Percentiles rank a stretch among this genome's conserved stretches.
Conservation (phyloP, 2,113 vertebrate species). For the Addax nasomaculatus region DNA sequence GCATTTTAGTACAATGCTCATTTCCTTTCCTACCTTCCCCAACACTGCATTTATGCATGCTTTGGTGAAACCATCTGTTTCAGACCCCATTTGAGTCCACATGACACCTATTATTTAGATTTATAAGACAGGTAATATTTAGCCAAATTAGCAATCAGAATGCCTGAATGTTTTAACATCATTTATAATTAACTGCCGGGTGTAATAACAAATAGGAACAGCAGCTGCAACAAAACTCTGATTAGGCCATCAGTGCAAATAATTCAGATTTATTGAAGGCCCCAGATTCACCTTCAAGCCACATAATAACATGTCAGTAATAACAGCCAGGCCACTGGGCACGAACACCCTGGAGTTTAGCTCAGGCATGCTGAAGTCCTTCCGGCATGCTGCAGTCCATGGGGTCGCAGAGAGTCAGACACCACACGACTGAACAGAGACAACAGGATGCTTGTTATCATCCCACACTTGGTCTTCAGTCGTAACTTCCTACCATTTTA, state of each 20-base stretch:
- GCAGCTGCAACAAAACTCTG: constrained; percentile 42
- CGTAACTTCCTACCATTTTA: neutral
- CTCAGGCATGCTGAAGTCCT: neutral
- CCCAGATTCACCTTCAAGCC: neutral
- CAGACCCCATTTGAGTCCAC: constrained; percentile 28
- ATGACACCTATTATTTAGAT: constrained; percentile 67
- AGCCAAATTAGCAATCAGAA: constrained; percentile 63
- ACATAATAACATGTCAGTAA: neutral
- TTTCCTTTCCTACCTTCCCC: neutral
- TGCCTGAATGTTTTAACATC: constrained; percentile 62
- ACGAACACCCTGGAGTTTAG: neutral
- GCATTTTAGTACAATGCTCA: neutral
- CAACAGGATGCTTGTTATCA: neutral
- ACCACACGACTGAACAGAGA: neutral
- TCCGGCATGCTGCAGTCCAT: neutral
- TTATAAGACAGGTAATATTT: constrained; percentile 73
- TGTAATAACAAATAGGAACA: constrained; percentile 64
- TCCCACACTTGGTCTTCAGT: neutral
- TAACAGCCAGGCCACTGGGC: neutral
- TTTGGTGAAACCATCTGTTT: constrained; percentile 64
- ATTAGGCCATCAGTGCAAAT: neutral
- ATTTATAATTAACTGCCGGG: constrained; percentile 64
- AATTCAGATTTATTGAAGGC: constrained; percentile 42
- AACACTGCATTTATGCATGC: neutral
- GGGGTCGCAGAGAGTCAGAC: neutral